phyloP scores from a whole-genome alignment of 2,113 vertebrate species.

The Isurus oxyrinchus region DNA sequence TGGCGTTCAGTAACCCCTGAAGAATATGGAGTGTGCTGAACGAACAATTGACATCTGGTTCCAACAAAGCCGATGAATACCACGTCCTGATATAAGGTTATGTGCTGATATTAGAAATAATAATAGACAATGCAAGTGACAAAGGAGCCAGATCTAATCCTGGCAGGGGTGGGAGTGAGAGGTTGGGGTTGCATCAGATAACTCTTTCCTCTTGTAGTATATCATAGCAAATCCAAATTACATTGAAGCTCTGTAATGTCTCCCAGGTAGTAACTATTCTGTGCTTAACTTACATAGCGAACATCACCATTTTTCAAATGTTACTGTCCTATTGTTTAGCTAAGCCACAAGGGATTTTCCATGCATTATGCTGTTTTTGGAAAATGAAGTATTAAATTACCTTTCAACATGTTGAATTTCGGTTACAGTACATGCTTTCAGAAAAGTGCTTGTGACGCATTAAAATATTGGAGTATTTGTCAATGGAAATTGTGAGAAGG shows the following conservation, averaged over 20 bases:
- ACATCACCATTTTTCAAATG: constrained; percentile 39
- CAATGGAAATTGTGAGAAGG: neutral
- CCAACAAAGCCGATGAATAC: neutral
- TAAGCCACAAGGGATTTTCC: constrained; percentile 42
- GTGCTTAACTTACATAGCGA: neutral
- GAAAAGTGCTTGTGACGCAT: neutral
- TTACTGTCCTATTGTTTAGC: constrained; percentile 43
- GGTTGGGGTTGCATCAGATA: neutral
- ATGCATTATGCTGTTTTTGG: constrained; percentile 38
- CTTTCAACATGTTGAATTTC: neutral
- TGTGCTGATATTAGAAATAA: neutral
- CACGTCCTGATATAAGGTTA: neutral
- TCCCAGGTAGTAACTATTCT: neutral
- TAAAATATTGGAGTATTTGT: neutral
- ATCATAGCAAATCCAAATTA: constrained; percentile 44
- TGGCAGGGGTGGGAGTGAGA: neutral
- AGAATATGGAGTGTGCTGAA: neutral
- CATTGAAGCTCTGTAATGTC: constrained; percentile 8
- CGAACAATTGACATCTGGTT: constrained; percentile 40
- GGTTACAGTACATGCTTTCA: neutral
- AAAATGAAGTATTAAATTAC: constrained; percentile 40
- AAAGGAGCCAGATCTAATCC: neutral
- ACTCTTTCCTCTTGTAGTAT: neutral
- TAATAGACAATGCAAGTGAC: neutral
- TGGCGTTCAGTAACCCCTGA: neutral